These are phyloP conservation scores for Gallinago paraguaiae DNA, from an alignment of 2,113 vertebrate species.

Conservation along the genomic window DNA sequence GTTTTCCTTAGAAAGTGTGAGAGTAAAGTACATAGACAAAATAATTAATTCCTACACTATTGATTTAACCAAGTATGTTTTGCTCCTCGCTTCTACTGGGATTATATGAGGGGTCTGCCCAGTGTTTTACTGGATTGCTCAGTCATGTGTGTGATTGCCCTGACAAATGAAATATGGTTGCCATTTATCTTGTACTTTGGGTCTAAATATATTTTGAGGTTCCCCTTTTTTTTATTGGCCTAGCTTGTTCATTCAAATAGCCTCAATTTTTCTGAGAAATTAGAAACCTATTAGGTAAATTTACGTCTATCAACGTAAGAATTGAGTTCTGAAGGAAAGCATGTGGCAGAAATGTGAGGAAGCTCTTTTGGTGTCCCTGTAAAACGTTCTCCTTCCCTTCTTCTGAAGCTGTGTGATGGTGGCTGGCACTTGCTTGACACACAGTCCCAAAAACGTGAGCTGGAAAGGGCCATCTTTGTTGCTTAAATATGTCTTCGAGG, in stretches of 20 bases:
- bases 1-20: background rate
- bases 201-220: background rate
- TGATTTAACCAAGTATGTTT: background rate
- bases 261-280: background rate
- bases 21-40: background rate
- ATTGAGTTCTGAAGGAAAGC: background rate
- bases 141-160: background rate
- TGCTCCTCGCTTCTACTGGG: background rate
- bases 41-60: background rate
- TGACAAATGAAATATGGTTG: background rate
- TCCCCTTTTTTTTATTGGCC: background rate
- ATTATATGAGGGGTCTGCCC: background rate
- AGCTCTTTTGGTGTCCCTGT: background rate
- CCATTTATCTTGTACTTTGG: background rate
- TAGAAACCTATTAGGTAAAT: background rate
- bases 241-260: background rate
- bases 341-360: background rate
- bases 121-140: background rate
- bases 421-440: background rate
- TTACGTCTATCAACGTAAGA: background rate
- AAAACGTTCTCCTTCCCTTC: background rate
- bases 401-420: background rate
- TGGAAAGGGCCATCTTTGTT: background rate
- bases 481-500: background rate
- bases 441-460: background rate